Base-by-base conservation (phyloP, 2,113 vertebrate species). In the Corythaeola cristata region DNA sequence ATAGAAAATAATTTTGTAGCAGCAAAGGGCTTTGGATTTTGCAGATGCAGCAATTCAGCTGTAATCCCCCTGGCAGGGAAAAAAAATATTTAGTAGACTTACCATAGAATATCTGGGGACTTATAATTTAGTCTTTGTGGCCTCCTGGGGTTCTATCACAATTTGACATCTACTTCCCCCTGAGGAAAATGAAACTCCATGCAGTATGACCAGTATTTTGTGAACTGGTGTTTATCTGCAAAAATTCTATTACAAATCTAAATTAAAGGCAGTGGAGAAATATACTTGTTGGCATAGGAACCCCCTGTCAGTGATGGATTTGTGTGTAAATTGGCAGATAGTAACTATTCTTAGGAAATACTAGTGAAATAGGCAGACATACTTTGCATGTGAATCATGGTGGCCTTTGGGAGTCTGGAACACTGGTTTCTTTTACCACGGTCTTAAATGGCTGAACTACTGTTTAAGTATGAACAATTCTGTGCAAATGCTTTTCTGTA, bases 1-100 rank as follows among this genome's bases (percentile, higher is more conserved):
- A 90, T 8, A 92, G 71, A 88, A 91, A 73, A 91, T 87, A 66
- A 66, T 97, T 97, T 96, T 89, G 11, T 66, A 72, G 94, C 74
- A 64, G 56, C 26, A 84, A 60, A 89, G 37, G 74, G 81, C 50
- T 92, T 81, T 41, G 35, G 44, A 79, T 90, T 97, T 93, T 95
- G 72, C 73, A 72, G 53, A 88, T 96, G 66, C 32, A 92, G 74
- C 89, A 95, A 71, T 81, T 88, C 60, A 77, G 9, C 32, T 83
- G 45, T 78, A 91, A 94, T 95, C 50, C 64, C 55, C 39, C 64
- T 64, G 49, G 49, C 44, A 85, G 73, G 71, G 59, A 3, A 73
- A 87, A 93, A 68, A 87, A 37, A 58, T 37, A 39, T 50, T 84
- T 68, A 66, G 49, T 87, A 68, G 84, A 89, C 4, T 94, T 94